Conservation (phyloP, 2,113 vertebrate genomes). For the Rhea pennata region DNA sequence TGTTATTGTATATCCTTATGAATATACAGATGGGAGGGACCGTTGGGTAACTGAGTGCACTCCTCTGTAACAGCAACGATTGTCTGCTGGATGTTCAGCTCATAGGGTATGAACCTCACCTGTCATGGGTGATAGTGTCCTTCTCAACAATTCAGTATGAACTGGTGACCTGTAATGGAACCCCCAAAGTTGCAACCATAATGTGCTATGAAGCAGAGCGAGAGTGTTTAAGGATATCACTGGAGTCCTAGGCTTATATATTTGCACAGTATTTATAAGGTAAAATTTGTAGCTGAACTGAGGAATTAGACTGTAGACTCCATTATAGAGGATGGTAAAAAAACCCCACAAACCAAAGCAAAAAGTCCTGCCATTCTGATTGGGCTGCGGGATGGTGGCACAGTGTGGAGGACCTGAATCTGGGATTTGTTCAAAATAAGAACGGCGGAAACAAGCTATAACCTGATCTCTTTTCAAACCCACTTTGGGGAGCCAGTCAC, state of each 20-base stretch:
- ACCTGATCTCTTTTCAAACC: not conserved
- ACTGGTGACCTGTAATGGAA: constrained; percentile 4
- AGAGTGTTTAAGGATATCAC: not conserved
- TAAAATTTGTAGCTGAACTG: not conserved
- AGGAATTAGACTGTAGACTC: not conserved
- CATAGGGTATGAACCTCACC: not conserved
- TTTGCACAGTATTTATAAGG: not conserved
- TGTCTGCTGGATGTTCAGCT: not conserved
- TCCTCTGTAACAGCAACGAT: not conserved
- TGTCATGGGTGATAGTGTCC: not conserved
- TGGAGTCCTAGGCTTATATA: not conserved
- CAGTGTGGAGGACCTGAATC: not conserved
- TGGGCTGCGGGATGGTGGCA: rapidly evolving
- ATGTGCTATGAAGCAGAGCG: not conserved
- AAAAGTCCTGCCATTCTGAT: not conserved
- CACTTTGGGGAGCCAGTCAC: not conserved
- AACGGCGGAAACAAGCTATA: not conserved
- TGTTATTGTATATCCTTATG: not conserved
- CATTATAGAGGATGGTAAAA: not conserved
- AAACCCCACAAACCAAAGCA: not conserved
- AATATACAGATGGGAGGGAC: not conserved
- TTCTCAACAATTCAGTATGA: not conserved
- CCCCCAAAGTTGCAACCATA: not conserved
- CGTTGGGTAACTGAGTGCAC: not conserved
- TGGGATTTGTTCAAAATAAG: not conserved